Evolutionary conservation across 2,888 invertebrate species (phyloP).

Genomic region (Drosophila differens): DNA sequence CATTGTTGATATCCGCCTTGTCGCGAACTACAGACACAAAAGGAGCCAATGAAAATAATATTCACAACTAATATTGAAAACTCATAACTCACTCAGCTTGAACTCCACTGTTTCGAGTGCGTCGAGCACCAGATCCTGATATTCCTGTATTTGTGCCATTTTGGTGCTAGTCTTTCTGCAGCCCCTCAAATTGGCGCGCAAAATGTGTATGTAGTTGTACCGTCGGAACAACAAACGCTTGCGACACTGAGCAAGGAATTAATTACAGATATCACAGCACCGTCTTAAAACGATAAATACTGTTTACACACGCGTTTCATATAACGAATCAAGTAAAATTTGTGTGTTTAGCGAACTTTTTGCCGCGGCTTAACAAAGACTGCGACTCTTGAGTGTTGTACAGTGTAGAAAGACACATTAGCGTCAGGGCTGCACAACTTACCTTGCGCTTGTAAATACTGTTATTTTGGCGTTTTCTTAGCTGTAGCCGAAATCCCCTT

Average conservation of each 20-base stretch:
- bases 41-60: neutral
- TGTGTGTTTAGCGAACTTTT: slow-evolving; percentile 29
- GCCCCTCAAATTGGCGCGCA: slow-evolving; percentile 70
- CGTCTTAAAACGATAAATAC: slow-evolving; percentile 4
- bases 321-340: slow-evolving; percentile 13
- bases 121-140: slow-evolving; percentile 82
- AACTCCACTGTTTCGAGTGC: slow-evolving; percentile 84
- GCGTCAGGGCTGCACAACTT: slow-evolving; percentile 42
- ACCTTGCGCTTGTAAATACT: slow-evolving; percentile 20
- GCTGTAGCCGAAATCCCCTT: neutral
- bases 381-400: slow-evolving; percentile 8
- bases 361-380: slow-evolving; percentile 55
- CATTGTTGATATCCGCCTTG: slow-evolving; percentile 89
- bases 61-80: neutral
- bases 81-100: slow-evolving; percentile 81
- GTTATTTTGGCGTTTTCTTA: neutral
- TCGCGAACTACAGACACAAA: slow-evolving; percentile 86
- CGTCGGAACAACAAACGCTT: slow-evolving; percentile 30
- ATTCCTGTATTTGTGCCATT: slow-evolving; percentile 82
- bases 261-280: slow-evolving; percentile 17
- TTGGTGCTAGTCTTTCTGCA: slow-evolving; percentile 26
- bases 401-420: slow-evolving; percentile 15
- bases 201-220: slow-evolving; percentile 49
- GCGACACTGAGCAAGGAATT: slow-evolving; percentile 27
- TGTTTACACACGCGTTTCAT: slow-evolving; percentile 23